Conservation (phyloP, 1,140 invertebrate species). For the Heliconius himera region DNA sequence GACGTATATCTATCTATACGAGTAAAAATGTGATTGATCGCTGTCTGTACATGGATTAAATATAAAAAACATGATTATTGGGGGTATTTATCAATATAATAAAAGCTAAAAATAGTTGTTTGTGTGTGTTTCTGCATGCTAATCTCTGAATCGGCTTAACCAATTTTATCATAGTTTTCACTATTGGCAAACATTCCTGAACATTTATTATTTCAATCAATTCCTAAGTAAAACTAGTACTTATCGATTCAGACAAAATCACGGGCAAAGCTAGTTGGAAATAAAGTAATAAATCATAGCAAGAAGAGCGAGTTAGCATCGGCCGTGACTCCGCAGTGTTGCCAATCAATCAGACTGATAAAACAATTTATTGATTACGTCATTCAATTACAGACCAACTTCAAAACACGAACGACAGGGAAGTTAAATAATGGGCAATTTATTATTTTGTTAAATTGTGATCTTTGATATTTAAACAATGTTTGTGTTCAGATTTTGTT, state of each 20-base stretch:
- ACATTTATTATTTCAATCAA: background rate
- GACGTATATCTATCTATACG: background rate
- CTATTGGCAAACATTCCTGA: no score
- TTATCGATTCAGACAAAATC: background rate
- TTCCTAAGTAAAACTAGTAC: no score
- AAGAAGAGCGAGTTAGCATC: constrained; percentile 12
- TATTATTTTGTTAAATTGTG: background rate
- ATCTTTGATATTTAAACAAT: no score
- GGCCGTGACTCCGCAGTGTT: constrained; percentile 14
- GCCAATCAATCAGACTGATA: constrained; percentile 55
- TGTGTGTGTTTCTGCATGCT: no score
- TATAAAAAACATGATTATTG: no score
- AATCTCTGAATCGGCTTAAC: no score
- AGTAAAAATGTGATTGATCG: background rate
- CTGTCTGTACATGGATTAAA: background rate
- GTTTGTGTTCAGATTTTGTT: no score
- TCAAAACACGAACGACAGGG: constrained; percentile 33
- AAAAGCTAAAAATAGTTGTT: no score
- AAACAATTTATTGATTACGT: constrained; percentile 59
- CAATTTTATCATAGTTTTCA: no score
- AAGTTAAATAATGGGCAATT: background rate
- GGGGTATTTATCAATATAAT: no score
- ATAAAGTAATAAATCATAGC: constrained; percentile 13
- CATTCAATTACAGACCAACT: constrained; percentile 51
- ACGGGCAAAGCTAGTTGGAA: background rate